Evolutionary conservation across 2,888 invertebrate species (phyloP).

Genomic region (Latrodectus hesperus): DNA sequence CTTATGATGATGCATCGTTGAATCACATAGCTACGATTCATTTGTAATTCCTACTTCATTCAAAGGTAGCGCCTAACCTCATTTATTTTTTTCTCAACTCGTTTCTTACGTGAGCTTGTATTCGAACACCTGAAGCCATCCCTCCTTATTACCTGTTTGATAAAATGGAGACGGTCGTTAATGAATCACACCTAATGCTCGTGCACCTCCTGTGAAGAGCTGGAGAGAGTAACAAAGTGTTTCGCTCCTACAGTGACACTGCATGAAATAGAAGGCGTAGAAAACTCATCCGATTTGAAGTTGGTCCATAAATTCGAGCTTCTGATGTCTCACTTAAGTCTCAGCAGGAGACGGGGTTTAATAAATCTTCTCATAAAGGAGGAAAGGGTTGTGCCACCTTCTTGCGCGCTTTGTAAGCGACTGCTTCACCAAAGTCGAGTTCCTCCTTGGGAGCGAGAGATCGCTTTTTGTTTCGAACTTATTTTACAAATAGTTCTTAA

Average conservation of each 20-base stretch:
- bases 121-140: not conserved
- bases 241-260: conserved; percentile 17
- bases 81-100: too few relatives aligned
- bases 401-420: not conserved
- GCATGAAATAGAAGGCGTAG: conserved; percentile 36
- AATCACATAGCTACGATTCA: too few relatives aligned
- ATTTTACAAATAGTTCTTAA: too few relatives aligned
- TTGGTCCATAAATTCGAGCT: conserved; percentile 52
- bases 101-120: too few relatives aligned
- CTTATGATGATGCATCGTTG: too few relatives aligned
- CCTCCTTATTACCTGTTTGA: conserved; percentile 2
- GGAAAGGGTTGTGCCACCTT: conserved; percentile 39
- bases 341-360: conserved; percentile 42
- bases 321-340: conserved; percentile 60
- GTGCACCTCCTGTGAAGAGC: conserved; percentile 5
- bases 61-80: too few relatives aligned
- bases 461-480: not conserved
- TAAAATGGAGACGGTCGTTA: conserved; percentile 2
- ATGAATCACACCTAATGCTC: conserved; percentile 42
- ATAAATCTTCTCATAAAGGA: conserved; percentile 55
- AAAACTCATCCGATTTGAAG: conserved; percentile 31
- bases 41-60: too few relatives aligned
- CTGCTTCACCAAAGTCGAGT: conserved; percentile 20
- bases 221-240: conserved; percentile 24
- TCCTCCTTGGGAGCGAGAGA: not conserved